Percentiles rank a stretch among this genome's conserved stretches.
Evolutionary conservation across 2,113 vertebrate genomes (phyloP).

Genomic region (Nerophis ophidion): DNA sequence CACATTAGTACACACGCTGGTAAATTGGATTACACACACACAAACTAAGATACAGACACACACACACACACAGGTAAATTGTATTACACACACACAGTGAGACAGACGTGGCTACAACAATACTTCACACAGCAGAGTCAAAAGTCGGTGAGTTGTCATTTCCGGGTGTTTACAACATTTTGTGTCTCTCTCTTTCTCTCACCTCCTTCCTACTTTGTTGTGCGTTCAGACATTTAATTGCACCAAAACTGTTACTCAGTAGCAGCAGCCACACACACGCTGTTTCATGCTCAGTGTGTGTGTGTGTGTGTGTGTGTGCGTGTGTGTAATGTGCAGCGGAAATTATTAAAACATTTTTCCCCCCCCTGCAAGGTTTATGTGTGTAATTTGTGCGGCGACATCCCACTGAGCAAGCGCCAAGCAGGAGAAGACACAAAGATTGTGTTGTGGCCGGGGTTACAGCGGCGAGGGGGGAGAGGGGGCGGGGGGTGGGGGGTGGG

Average conservation of each 20-base stretch:
- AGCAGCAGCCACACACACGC: conserved; percentile 63
- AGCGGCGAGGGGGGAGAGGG: conserved; percentile 37
- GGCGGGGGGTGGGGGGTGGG: conserved; percentile 42
- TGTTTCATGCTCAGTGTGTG: conserved; percentile 29
- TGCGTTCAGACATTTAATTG: conserved; percentile 70
- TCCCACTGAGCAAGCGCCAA: conserved; percentile 72
- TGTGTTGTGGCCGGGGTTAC: conserved; percentile 55
- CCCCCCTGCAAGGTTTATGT: conserved; percentile 69
- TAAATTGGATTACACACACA: no score
- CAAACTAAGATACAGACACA: no score
- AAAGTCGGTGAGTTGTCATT: conserved; percentile 69
- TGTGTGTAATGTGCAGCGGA: conserved; percentile 56
- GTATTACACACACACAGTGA: no score
- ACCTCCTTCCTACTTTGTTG: conserved; percentile 56
- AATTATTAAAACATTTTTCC: conserved; percentile 77
- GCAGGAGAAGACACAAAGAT: conserved; percentile 62
- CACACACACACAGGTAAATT: no score
- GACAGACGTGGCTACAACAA: no score
- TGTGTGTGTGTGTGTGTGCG: conserved; percentile 3
- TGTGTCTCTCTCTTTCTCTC: conserved; percentile 55
- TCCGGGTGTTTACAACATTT: conserved; percentile 75
- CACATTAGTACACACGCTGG: no score
- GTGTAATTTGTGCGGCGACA: conserved; percentile 73
- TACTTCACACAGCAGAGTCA: conserved; percentile 40
- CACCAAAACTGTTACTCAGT: conserved; percentile 66